Percentiles rank a stretch among this genome's conserved stretches.
Conservation (phyloP, 2,888 invertebrate genomes). For the Hemistola chrysoprasaria region DNA sequence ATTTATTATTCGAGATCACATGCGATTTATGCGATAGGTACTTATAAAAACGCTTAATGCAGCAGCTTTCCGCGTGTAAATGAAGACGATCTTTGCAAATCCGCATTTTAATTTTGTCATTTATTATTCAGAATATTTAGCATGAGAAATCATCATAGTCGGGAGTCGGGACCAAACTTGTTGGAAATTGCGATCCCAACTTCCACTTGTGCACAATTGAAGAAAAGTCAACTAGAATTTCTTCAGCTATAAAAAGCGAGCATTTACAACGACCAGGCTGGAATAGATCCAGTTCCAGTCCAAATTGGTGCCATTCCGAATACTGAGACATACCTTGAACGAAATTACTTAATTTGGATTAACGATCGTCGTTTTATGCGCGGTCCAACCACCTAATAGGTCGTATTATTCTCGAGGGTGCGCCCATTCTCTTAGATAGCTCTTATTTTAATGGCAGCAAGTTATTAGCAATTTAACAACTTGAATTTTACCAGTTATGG, state of each 20-base stretch:
- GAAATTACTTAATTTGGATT: conserved; percentile 19
- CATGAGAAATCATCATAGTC: too few species aligned
- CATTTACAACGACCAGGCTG: conserved; percentile 12
- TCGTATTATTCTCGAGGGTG: neutral
- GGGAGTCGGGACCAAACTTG: too few species aligned
- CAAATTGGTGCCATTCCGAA: conserved; percentile 22
- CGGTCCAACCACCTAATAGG: conserved; percentile 2
- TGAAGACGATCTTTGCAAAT: too few species aligned
- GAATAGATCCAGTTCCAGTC: conserved; percentile 20
- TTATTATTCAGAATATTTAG: too few species aligned
- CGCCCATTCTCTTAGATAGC: neutral
- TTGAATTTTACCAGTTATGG: too few species aligned
- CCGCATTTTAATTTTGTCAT: too few species aligned
- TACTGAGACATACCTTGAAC: conserved; percentile 10
- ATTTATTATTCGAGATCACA: conserved; percentile 44
- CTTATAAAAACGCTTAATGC: conserved; percentile 24
- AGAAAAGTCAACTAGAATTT: neutral
- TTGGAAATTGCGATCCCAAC: too few species aligned
- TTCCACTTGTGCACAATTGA: too few species aligned
- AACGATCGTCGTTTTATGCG: conserved; percentile 15
- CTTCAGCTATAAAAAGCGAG: conserved; percentile 8
- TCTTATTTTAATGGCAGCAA: neutral
- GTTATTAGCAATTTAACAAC: too few species aligned
- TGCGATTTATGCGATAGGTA: conserved; percentile 33
- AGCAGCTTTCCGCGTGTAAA: too few species aligned